phyloP scores from a whole-genome alignment of 2,888 invertebrate species.

The Adela reaumurella region DNA sequence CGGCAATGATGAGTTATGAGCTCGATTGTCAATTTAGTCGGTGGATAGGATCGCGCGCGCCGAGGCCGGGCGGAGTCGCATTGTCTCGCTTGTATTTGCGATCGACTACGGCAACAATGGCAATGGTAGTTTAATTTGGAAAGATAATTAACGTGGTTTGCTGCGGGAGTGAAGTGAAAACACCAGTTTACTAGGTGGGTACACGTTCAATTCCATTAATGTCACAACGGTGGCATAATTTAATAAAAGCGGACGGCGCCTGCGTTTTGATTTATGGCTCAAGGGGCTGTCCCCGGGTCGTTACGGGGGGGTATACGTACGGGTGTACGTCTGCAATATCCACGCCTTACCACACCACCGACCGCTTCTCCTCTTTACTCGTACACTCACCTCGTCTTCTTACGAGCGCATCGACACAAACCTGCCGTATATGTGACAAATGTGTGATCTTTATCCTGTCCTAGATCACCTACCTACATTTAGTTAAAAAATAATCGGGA shows the following conservation, averaged over 20 bases:
- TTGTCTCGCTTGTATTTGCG: too few species aligned
- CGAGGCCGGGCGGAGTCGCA: too few species aligned
- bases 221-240: background rate
- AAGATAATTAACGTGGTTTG: background rate
- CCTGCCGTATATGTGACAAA: too few species aligned
- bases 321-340: background rate
- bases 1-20: too few species aligned
- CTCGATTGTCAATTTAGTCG: too few species aligned
- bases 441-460: too few species aligned
- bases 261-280: background rate
- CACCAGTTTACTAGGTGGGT: background rate
- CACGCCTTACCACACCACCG: background rate
- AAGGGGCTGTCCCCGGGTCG: background rate
- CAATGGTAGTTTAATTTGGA: background rate
- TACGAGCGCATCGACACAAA: too few species aligned
- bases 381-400: too few species aligned
- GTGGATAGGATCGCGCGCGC: too few species aligned
- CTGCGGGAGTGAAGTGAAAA: background rate
- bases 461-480: too few species aligned
- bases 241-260: background rate
- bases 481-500: too few species aligned
- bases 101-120: background rate
- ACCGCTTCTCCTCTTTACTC: background rate
- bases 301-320: background rate
- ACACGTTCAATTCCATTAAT: background rate